A percentile compares a stretch with the other conserved stretches of the same genome.
phyloP scores from a whole-genome alignment of 1,140 invertebrate genomes.

The Belonocnema kinseyi region DNA sequence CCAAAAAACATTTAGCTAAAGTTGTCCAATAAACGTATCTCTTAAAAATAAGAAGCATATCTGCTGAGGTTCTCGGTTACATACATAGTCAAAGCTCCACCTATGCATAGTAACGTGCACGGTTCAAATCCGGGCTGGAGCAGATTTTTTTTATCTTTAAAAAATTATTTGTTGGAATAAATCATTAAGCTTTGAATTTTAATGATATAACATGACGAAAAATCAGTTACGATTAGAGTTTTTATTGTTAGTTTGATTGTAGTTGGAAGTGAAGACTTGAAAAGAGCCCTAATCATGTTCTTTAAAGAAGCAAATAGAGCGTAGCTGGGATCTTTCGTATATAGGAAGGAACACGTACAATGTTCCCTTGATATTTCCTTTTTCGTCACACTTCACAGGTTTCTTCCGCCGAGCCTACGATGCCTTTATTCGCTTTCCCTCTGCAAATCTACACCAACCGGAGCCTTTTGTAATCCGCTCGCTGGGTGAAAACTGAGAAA shows the following conservation, averaged over 20 bases:
- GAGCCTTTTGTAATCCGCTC: slow-evolving; percentile 29
- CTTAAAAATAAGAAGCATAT: no score
- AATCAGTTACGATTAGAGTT: no score
- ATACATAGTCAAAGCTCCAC: no score
- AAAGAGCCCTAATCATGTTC: background rate
- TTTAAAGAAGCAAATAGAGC: slow-evolving; percentile 13
- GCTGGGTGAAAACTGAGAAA: slow-evolving; percentile 29
- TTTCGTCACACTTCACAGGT: slow-evolving; percentile 28
- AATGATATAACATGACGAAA: no score
- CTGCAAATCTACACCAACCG: slow-evolving; percentile 7
- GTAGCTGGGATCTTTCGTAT: background rate
- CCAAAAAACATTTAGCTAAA: no score
- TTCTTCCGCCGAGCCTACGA: slow-evolving; percentile 28
- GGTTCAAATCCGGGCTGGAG: no score
- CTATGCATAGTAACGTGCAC: no score
- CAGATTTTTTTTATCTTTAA: no score
- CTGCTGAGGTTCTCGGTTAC: no score
- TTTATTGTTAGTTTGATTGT: background rate
- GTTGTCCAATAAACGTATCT: no score
- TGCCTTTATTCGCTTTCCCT: slow-evolving; percentile 29
- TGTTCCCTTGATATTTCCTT: slow-evolving; percentile 29
- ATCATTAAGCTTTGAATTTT: no score
- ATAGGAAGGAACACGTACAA: slow-evolving; percentile 21
- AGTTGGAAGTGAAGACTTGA: background rate
- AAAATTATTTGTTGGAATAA: no score